Base-by-base conservation (phyloP, 2,888 invertebrate species). In the Lithosia quadra region DNA sequence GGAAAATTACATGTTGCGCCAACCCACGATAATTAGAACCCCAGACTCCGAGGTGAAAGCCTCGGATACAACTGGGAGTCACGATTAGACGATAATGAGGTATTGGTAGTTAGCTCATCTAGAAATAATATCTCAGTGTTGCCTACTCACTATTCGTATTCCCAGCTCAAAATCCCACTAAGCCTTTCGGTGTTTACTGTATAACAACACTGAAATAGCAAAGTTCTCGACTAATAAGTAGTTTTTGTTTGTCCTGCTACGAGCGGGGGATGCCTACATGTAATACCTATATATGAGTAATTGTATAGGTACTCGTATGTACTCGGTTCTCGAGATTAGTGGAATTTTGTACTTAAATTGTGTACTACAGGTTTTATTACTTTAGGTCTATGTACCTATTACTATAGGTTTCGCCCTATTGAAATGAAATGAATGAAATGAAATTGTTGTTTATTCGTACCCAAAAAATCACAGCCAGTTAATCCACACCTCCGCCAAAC, bases 211-310 rank as follows among this genome's bases (percentile, higher is more conserved):
- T 63, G 68, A 63, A 66, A 69, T 65, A 60, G 68, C 65, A 68
- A 67, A 74, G 66, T 77, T 73, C 66, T 60, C 66, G 77, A 74
- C 75, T 75, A 77, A 71, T 77, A 80, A 77, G 78, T 78, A 79
- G 80, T 80, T 77, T 79, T 69, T 64, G 74, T 74, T 79, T 80
- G 71, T 73, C 71, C 68, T 70, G 10, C 49, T 49, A 55, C 56
- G 62, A 62, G 34, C 49, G 49, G 18, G 49, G n/a, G 49, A n/a
- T 43, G 13, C 2, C 2, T 36, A 43, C 1, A 15, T 43, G 49
- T 49, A 18, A 49, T 18, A 49, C n/a, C 49, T 49, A n/a, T 49
- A n/a, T 2, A 49, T 49, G 49, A n/a, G 8, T 49, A 49, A n/a
- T 49, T 7, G n/a, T 49, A n/a, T 49, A n/a, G 2, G 5, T 49